Evolutionary conservation across 2,113 vertebrate species (phyloP), one percentile per base, ranked within the genome.

Genomic region (Eubucco bourcierii): DNA sequence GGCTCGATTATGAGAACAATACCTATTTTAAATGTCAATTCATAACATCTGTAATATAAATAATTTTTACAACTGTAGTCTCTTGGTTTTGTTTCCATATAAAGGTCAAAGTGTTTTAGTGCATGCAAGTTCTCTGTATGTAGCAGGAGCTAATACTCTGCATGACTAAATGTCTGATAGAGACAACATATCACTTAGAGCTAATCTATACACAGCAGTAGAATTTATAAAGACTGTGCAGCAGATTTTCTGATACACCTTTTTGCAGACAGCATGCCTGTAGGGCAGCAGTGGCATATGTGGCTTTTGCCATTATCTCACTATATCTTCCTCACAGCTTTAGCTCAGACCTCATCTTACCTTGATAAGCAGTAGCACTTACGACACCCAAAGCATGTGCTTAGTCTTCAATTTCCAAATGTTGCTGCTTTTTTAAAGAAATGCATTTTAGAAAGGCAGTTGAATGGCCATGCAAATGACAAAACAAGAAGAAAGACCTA

Each of bases 51-150:
- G 84, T 50, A 78, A 33, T 75, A 68, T 55, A 80, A 64, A 93
- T 79, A 70, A 68, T 58, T 75, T 61, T 20, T 55, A 86, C 83
- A 91, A 86, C 47, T 72, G 65, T 37, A 84, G 46, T 58, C 23
- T 56, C 58, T 78, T 94, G 64, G 0, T 94, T 95, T 91, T 50
- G 17, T 83, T 94, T 47, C 33, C 8, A 1, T 76, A 58, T n/a
- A 93, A 95, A 95, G 58, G 85, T 88, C 83, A 81, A 84, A 86
- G 53, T 75, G 53, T 44, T 6, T 0, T 21, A 67, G 41, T 75
- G 73, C 95, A 64, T 74, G 72, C 23, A 91, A 80, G 65, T 90
- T 58, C 83, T 91, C 65, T 73, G 50, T 60, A 90, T 72, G 81
- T 53, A 90, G 83, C 80, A 84, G 53, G 53, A 86, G 61, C 44